Base-by-base conservation (phyloP, 2,113 vertebrate genomes). In the Nycticebus coucang region DNA sequence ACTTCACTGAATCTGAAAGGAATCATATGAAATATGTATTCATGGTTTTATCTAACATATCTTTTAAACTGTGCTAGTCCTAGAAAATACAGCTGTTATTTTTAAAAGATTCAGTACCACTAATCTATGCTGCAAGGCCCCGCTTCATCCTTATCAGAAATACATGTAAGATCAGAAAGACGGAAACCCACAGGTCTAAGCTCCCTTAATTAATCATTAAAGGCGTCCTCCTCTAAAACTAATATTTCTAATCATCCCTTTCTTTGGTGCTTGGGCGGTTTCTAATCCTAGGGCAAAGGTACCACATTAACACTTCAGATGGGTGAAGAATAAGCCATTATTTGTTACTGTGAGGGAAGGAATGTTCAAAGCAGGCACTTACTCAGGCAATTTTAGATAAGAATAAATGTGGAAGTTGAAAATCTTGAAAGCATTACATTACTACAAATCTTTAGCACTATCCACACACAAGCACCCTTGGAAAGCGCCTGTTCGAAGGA, bases 41-140 rank as follows among this genome's bases (percentile, higher is more conserved):
- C 69, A 13, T 95, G 62, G 35, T 95, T 93, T 89, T 88, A 88
- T 28, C 62, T 71, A 94, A 41, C 24, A 7, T 82, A 74, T 55
- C 90, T 87, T 96, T 88, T 82, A 95, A 91, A 88, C 30, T 82
- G 72, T 64, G 59, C 92, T 45, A 68, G 78, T 92, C 35, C 78
- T 78, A 11, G 57, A 91, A 95, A 97, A 90, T 82, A 71, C 1
- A 14, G n/a, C 59, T 55, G 30, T 41, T 75, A 5, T 45, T 84
- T 95, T 92, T 79, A 41, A 85, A 92, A 91, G 33, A 93, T 68
- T 37, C 5, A 0, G 17, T 41, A 45, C 45, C 30, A 84, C 30
- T 69, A 87, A 53, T 37, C 64, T 72, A 22, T 4, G 17, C 59
- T 45, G 18, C 53, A 93, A 92, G 13, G 33, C 21, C 62, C 19